These are phyloP conservation scores for Serripes groenlandicus DNA, from an alignment of 2,888 invertebrate species.

Conservation along the genomic window DNA sequence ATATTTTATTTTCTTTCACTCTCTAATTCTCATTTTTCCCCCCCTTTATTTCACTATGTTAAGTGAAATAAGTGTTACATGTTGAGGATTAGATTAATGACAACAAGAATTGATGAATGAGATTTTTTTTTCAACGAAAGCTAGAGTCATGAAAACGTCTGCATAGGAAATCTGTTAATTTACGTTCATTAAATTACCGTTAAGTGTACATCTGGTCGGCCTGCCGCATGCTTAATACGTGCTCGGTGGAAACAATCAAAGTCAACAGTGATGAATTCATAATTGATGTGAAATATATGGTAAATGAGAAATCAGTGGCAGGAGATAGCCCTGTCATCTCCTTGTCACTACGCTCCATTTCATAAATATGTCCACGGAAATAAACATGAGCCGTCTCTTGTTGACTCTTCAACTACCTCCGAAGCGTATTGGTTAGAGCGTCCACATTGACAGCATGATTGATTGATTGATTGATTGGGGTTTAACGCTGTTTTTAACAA, in stretches of 20 bases:
- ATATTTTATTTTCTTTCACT: no score
- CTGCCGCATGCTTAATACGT: neutral
- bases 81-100: no score
- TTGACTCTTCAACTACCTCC: neutral
- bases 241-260: neutral
- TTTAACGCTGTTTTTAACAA: no score
- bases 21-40: no score
- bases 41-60: no score
- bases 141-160: no score
- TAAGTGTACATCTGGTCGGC: neutral
- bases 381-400: neutral
- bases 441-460: no score
- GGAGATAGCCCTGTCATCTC: neutral
- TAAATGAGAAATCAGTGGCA: slow-evolving; percentile 1
- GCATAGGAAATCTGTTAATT: no score
- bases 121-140: no score
- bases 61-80: no score
- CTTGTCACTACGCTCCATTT: neutral
- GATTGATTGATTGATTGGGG: no score
- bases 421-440: neutral
- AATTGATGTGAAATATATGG: slow-evolving; percentile 21
- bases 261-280: neutral
- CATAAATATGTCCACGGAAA: neutral
- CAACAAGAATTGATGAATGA: no score
- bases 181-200: neutral